Evolutionary conservation across 2,888 invertebrate genomes (phyloP), one percentile per base, ranked within the genome.

Genomic region (Drosophila incognita): DNA sequence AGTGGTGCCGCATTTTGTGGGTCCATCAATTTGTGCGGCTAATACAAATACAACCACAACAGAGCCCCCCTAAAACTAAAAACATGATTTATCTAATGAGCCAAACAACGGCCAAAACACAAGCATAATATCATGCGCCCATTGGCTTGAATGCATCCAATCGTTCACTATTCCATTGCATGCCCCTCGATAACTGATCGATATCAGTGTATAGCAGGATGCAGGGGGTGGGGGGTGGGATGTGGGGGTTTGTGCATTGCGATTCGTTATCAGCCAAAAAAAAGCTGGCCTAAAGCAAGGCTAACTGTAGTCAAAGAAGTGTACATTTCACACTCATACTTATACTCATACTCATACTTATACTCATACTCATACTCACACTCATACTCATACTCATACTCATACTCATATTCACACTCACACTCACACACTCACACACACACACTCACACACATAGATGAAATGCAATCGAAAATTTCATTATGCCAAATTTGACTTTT

Each of bases 21-120:
- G 70, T 75, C 86, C 81, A 86, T 86, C 83, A 86, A 68, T 81
- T 79, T 77, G 53, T 18, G 38, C 8, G 13, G 56, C 46, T 24
- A 46, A 46, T 21, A 24, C 21, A 46, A 46, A 24, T 72, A 69
- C 56, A 76, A 74, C 69, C 40, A n/a, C 40, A 40, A 10, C n/a
- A n/a, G 4, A 10, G 10, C 40, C n/a, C 35, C 7, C 35, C 7
- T n/a, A 42, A 58, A 36, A 59, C 36, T 29, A 70, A 36, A 67
- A 66, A 36, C 49, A 49, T 74, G 56, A 66, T 75, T 69, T 69
- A 64, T 83, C 77, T 74, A 76, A 81, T 79, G 68, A 67, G 70
- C 67, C 68, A 76, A 76, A 75, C 64, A 69, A 80, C 15, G 46
- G 15, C 15, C 54, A 31, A 61, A 62, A 40, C 66, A 66, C 62